These are phyloP conservation scores for Eilema caniola DNA, from an alignment of 2,888 invertebrate genomes.

Conservation along the genomic window DNA sequence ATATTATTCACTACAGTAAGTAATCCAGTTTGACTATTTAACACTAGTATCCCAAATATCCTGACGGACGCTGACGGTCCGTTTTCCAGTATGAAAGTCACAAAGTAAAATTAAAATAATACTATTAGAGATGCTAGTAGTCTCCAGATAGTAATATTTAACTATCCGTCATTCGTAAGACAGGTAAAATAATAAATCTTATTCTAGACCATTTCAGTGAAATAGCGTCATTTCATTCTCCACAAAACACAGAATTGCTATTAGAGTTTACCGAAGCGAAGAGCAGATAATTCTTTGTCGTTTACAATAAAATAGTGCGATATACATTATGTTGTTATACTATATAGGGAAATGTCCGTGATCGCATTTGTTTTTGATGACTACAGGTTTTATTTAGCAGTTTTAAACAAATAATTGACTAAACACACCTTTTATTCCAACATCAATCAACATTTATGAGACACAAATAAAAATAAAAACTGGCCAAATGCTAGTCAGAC, in stretches of 20 bases:
- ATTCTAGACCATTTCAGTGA: constrained; percentile 21
- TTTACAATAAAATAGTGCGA: not conserved
- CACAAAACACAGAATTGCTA: constrained; percentile 20
- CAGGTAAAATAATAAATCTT: constrained; percentile 17
- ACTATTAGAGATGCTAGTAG: too few species aligned
- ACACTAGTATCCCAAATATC: too few species aligned
- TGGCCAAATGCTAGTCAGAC: too few species aligned
- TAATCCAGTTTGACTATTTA: too few species aligned
- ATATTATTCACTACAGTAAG: too few species aligned
- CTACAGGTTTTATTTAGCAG: not conserved
- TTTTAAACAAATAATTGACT: not conserved
- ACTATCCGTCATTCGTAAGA: not conserved
- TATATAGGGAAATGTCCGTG: not conserved
- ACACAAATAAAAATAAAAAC: not conserved
- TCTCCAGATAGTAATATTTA: too few species aligned
- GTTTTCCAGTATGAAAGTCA: too few species aligned
- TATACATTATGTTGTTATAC: not conserved
- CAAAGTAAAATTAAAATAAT: too few species aligned
- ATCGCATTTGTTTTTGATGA: not conserved
- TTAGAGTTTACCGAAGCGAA: constrained; percentile 22
- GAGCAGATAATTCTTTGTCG: not conserved
- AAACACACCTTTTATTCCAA: not conserved
- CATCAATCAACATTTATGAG: constrained; percentile 6
- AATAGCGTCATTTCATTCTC: constrained; percentile 29
- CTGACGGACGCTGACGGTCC: too few species aligned